Evolutionary conservation across 2,888 invertebrate genomes (phyloP).

Genomic region (Gnatocerus cornutus): DNA sequence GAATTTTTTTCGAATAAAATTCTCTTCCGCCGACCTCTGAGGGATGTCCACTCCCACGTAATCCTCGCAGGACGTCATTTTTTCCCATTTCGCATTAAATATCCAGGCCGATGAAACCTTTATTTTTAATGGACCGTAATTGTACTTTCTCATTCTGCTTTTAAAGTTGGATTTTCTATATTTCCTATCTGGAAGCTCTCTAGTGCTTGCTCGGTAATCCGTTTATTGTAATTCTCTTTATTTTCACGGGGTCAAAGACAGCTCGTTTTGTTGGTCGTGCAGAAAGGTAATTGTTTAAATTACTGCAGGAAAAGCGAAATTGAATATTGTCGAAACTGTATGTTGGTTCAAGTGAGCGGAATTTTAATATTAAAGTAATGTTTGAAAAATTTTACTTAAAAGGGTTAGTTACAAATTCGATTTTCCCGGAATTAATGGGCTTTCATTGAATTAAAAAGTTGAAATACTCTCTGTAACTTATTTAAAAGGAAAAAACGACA

Average conservation of each 20-base stretch:
- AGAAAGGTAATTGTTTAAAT: not conserved
- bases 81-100: slow-evolving; percentile 7
- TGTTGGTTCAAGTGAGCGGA: too few species aligned
- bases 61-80: slow-evolving; percentile 15
- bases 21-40: too few species aligned
- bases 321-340: too few species aligned
- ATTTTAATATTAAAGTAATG: too few species aligned
- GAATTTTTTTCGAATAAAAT: too few species aligned
- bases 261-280: not conserved
- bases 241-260: not conserved
- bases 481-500: too few species aligned
- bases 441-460: too few species aligned
- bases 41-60: slow-evolving; percentile 7
- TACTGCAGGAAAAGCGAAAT: not conserved
- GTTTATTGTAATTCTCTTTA: slow-evolving; percentile 19
- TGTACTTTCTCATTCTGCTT: slow-evolving; percentile 16
- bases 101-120: slow-evolving; percentile 20
- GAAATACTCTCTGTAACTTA: too few species aligned
- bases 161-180: slow-evolving; percentile 11
- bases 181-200: slow-evolving; percentile 4
- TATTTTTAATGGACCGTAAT: slow-evolving; percentile 21
- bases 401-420: too few species aligned
- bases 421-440: too few species aligned
- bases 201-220: not conserved
- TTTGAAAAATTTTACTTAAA: too few species aligned